Evolutionary conservation across 2,113 vertebrate species (phyloP), one percentile per base, ranked within the genome.

Genomic region (Microcebus tavaratra): DNA sequence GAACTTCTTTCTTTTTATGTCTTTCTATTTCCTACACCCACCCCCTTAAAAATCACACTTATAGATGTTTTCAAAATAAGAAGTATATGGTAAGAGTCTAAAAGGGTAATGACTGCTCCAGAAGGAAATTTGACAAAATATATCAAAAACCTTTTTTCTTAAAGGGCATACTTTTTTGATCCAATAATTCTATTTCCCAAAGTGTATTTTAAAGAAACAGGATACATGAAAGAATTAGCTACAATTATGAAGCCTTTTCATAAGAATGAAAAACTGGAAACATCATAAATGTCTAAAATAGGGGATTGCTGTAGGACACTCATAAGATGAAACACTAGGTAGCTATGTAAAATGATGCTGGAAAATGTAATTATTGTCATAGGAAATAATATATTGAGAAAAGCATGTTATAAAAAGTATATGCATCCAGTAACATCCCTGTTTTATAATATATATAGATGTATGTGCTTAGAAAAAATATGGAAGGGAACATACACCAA

Each of bases 371-470:
- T 25, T 67, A 82, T 76, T 88, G 39, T 79, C 61, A 63, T 34
- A 17, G 50, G 55, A 88, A 89, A 88, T 80, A 68, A 31, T 67
- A 55, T 2, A 73, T 2, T 7, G 42, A 85, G 13, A 63, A 94
- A 94, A 82, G 31, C n/a, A 78, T n/a, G 45, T 25, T 82, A 81
- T 29, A 79, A 93, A 94, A 96, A 81, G 34, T 18, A 68, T 78
- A 27, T 34, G 72, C 18, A 68, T 57, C 45, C 9, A 67, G 31
- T 31, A 84, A 53, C 2, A 61, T 27, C 2, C 20, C 18, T 48
- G 5, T 82, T 93, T 86, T 84, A 79, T 63, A 86, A 80, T 55
- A 31, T 15, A 75, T 50, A 53, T 21, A 84, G 29, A 72, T 45
- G 48, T 15, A 59, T 2, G 29, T 55, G 34, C 67, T 88, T 67